Conservation (phyloP, 2,797 vertebrate genomes). For the Hippocampus kuda region DNA sequence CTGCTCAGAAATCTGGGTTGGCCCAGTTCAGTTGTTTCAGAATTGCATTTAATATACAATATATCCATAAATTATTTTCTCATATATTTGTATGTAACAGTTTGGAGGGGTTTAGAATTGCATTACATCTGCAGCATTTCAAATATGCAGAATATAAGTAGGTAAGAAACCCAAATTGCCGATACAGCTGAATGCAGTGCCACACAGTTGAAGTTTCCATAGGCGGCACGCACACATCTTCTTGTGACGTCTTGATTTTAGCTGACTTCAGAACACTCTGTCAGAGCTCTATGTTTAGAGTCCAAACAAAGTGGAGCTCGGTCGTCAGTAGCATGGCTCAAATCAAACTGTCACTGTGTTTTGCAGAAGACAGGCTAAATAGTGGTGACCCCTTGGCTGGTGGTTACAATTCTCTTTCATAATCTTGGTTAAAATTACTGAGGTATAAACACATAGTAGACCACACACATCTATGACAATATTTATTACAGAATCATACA, state of each 20-base stretch:
- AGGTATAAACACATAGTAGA: constrained; percentile 2
- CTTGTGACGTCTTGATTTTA: constrained; percentile 16
- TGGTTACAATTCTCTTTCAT: constrained; percentile 5
- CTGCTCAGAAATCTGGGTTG: too few species aligned
- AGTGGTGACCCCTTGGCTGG: constrained; percentile 26
- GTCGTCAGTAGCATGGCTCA: constrained; percentile 18
- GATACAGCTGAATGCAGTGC: not conserved
- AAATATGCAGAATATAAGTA: not conserved
- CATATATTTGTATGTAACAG: too few species aligned
- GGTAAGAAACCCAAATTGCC: not conserved
- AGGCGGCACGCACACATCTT: not conserved
- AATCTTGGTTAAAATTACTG: constrained; percentile 5
- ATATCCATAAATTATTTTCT: too few species aligned
- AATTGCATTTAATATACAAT: too few species aligned
- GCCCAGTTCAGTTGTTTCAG: too few species aligned
- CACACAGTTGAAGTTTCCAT: not conserved
- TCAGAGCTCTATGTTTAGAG: constrained; percentile 41
- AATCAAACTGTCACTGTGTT: constrained; percentile 38
- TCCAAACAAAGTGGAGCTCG: constrained; percentile 44
- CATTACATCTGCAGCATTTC: not conserved
- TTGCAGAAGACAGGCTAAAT: constrained; percentile 44
- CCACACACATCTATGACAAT: not conserved
- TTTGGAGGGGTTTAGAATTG: not conserved
- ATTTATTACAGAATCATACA: constrained; percentile 5
- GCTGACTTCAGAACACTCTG: constrained; percentile 15